Evolutionary conservation across 2,797 vertebrate species (phyloP).

Genomic region (Lutjanus argentimaculatus): DNA sequence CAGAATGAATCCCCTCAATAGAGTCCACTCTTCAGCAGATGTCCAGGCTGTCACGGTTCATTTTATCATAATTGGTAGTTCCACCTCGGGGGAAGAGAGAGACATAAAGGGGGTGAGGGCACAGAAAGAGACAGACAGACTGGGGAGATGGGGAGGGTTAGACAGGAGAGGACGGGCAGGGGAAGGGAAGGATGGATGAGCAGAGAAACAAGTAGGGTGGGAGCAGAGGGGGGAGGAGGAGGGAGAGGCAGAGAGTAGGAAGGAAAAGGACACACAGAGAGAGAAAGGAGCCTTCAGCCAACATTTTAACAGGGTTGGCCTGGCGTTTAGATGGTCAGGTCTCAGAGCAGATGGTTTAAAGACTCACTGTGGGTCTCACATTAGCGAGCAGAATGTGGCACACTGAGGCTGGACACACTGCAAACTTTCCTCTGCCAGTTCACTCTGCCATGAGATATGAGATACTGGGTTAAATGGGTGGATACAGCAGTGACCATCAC

Average conservation of each 20-base stretch:
- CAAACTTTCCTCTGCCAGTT: conserved; percentile 26
- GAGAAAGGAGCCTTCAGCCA: conserved; percentile 40
- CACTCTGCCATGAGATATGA: conserved; percentile 13
- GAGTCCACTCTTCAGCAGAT: conserved; percentile 69
- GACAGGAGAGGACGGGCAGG: conserved; percentile 30
- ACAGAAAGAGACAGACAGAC: conserved; percentile 42
- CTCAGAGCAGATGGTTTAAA: conserved; percentile 67
- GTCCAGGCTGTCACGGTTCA: conserved; percentile 69
- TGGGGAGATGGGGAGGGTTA: conserved; percentile 18
- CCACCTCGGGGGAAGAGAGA: conserved; percentile 48
- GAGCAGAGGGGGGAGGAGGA: neutral
- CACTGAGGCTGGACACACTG: conserved; percentile 35
- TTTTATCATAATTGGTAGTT: conserved; percentile 73
- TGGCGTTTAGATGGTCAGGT: conserved; percentile 43
- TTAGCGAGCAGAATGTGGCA: conserved; percentile 48
- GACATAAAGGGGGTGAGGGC: conserved; percentile 30
- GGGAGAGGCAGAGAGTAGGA: neutral
- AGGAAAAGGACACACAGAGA: conserved; percentile 2
- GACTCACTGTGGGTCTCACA: conserved; percentile 56
- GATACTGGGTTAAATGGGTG: conserved; percentile 19
- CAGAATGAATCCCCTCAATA: conserved; percentile 44
- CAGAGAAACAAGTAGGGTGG: conserved; percentile 4
- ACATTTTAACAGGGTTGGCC: conserved; percentile 50
- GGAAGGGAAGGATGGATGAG: conserved; percentile 16
- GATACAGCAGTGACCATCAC: conserved; percentile 11